These are phyloP conservation scores for Laticauda colubrina DNA, from an alignment of 2,113 vertebrate genomes.

Conservation along the genomic window DNA sequence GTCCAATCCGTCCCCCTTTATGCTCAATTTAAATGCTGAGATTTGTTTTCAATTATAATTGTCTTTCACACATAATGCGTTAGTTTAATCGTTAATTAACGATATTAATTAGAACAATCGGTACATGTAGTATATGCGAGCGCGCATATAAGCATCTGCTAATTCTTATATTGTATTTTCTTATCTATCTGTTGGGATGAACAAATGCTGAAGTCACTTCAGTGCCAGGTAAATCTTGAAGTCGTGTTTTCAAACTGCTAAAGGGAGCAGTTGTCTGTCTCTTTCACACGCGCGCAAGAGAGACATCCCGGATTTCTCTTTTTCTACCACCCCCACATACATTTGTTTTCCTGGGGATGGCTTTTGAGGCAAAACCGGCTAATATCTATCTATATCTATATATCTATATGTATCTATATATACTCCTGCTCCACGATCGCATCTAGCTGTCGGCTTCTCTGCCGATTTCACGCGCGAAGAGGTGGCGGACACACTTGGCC, in stretches of 20 bases:
- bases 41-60: not conserved
- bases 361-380: not conserved
- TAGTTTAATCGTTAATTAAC: not conserved
- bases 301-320: not conserved
- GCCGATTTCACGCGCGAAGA: no score
- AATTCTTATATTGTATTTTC: not conserved
- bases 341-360: not conserved
- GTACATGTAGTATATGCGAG: not conserved
- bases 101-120: not conserved
- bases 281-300: not conserved
- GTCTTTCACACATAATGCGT: not conserved
- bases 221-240: not conserved
- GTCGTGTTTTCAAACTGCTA: not conserved
- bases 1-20: not conserved
- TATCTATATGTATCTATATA: no score
- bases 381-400: not conserved
- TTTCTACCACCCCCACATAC: not conserved
- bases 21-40: not conserved
- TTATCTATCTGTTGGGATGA: not conserved
- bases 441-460: not conserved
- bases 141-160: not conserved
- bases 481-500: not conserved
- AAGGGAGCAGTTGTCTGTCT: not conserved
- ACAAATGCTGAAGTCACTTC: not conserved
- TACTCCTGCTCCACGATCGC: not conserved